These are phyloP conservation scores for Bos taurus DNA, from an alignment of 2,113 vertebrate species.

Conservation along the genomic window ARS-UCD2.0 NC_037335.1:104696501-104697000, in stretches of 20 bases:
- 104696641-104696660: not conserved
- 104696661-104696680: not conserved
- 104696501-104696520: not conserved
- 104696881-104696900: not conserved
- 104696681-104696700: not conserved
- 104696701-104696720: not conserved
- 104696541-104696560: not conserved
- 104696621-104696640: not conserved
- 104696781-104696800: not conserved
- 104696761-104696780: not conserved
- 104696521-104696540: not conserved
- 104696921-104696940: not conserved
- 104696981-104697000: not conserved
- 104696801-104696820: not conserved
- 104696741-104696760: not conserved
- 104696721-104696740: not conserved
- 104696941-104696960: not conserved
- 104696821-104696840: not conserved
- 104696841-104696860: not conserved
- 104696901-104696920: not conserved
- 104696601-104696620: not conserved
- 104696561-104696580: not conserved
- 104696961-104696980: not conserved
- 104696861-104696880: not conserved
- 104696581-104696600: not conserved